Evolutionary conservation across 2,113 vertebrate species (phyloP).

Genomic region (Hemibagrus wyckioides): DNA sequence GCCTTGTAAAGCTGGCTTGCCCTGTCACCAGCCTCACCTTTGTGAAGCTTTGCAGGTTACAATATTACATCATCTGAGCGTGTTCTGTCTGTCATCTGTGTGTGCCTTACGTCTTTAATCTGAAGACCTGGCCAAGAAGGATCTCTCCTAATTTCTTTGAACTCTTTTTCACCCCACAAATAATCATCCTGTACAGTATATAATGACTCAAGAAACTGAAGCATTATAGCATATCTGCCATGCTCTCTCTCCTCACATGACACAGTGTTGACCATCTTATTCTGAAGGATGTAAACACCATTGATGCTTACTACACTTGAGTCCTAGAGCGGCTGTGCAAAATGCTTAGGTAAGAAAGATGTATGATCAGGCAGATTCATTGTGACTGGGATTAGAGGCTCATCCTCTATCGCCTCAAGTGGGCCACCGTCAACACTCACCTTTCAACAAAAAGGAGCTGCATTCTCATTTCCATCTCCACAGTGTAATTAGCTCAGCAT

Average conservation of each 20-base stretch:
- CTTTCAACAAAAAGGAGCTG: constrained; percentile 44
- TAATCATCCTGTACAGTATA: not conserved
- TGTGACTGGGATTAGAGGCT: constrained; percentile 36
- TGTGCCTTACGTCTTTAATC: constrained; percentile 40
- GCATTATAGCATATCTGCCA: constrained; percentile 13
- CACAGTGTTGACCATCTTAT: not conserved
- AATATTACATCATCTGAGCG: constrained; percentile 31
- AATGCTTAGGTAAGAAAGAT: constrained; percentile 34
- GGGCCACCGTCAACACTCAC: constrained; percentile 36
- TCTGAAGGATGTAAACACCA: constrained; percentile 29
- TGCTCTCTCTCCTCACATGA: not conserved
- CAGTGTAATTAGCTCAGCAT: constrained; percentile 45
- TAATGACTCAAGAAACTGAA: constrained; percentile 26
- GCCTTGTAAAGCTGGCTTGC: constrained; percentile 29
- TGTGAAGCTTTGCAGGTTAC: constrained; percentile 48
- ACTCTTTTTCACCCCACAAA: constrained; percentile 21
- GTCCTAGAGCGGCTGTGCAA: not conserved
- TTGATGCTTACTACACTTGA: constrained; percentile 25
- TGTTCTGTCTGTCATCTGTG: constrained; percentile 32
- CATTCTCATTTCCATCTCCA: constrained; percentile 41
- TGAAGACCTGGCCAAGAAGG: constrained; percentile 39
- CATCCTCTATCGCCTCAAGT: constrained; percentile 29
- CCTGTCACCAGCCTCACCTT: constrained; percentile 27
- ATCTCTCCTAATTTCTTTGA: constrained; percentile 35
- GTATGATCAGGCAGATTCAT: constrained; percentile 31